A percentile compares a stretch with the other conserved stretches of the same genome.
Evolutionary conservation across 2,797 vertebrate species (phyloP).

Genomic region (Periparus ater): DNA sequence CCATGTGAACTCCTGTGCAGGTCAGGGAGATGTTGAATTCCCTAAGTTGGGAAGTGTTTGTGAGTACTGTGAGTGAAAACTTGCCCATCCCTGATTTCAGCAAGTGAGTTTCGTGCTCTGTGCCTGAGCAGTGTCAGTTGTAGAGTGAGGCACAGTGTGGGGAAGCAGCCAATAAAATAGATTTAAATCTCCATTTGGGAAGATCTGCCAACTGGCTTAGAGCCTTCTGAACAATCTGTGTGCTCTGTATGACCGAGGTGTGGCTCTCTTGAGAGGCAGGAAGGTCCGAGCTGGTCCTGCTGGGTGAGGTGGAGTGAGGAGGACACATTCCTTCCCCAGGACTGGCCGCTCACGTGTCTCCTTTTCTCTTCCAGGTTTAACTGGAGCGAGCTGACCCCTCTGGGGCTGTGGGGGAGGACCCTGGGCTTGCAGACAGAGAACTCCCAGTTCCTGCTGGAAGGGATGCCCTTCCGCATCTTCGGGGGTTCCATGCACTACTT

Average conservation of each 20-base stretch:
- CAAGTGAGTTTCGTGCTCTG: background rate
- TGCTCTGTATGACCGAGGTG: background rate
- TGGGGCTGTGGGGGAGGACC: slow-evolving; percentile 70
- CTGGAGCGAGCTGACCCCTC: slow-evolving; percentile 61
- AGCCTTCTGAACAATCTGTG: background rate
- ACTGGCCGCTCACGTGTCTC: background rate
- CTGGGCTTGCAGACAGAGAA: slow-evolving; percentile 79
- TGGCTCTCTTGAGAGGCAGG: background rate
- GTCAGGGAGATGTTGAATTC: background rate
- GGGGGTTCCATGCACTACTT: slow-evolving; percentile 94
- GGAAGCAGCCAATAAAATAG: background rate
- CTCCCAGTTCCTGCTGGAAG: slow-evolving; percentile 85
- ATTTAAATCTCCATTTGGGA: background rate
- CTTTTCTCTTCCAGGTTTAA: slow-evolving; percentile 59
- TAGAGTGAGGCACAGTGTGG: background rate
- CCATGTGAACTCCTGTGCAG: background rate
- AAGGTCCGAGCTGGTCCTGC: background rate
- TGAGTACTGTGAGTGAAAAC: background rate
- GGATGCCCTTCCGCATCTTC: slow-evolving; percentile 82
- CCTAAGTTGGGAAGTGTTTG: background rate
- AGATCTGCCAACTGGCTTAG: background rate
- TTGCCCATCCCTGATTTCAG: background rate
- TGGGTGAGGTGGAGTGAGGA: background rate
- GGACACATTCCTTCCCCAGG: background rate
- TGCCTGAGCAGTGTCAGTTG: background rate